Percentiles rank a stretch among this genome's conserved stretches.
These are phyloP conservation scores for Sciurus niger DNA, from an alignment of 2,113 vertebrate genomes.

Conservation along the genomic window DNA sequence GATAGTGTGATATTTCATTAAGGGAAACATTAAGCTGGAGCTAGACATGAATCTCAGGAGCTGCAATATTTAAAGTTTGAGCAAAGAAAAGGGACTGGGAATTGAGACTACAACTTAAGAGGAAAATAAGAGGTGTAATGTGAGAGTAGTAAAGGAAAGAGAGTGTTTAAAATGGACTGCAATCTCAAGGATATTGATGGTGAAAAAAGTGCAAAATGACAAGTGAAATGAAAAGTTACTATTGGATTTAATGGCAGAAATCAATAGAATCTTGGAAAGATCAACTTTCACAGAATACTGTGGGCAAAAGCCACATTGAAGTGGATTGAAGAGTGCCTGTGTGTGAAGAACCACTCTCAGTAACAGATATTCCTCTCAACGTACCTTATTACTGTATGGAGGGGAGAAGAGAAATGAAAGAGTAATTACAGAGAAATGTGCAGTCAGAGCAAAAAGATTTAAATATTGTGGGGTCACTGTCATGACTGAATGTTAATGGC, in stretches of 20 bases:
- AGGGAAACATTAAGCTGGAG: neutral
- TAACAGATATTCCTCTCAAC: rapidly evolving
- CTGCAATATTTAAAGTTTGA: neutral
- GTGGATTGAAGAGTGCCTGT: neutral
- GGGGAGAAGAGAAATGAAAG: neutral
- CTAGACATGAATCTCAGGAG: neutral
- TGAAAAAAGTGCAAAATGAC: neutral
- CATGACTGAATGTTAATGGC: neutral
- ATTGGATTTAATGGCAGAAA: neutral
- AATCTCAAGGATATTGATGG: neutral
- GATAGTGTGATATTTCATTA: neutral
- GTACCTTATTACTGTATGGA: neutral
- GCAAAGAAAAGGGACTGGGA: neutral
- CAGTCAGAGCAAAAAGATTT: neutral
- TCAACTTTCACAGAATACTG: neutral
- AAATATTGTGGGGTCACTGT: no score
- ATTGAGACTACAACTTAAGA: neutral
- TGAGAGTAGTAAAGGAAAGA: neutral
- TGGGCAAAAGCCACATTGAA: neutral
- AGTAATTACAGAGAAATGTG: neutral
- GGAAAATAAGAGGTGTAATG: neutral
- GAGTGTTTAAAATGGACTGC: neutral
- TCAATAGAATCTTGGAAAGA: neutral
- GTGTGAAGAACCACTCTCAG: neutral
- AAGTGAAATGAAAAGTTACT: constrained; percentile 23